Conservation (phyloP, 2,888 invertebrate species). For the Frankliniella fusca region DNA sequence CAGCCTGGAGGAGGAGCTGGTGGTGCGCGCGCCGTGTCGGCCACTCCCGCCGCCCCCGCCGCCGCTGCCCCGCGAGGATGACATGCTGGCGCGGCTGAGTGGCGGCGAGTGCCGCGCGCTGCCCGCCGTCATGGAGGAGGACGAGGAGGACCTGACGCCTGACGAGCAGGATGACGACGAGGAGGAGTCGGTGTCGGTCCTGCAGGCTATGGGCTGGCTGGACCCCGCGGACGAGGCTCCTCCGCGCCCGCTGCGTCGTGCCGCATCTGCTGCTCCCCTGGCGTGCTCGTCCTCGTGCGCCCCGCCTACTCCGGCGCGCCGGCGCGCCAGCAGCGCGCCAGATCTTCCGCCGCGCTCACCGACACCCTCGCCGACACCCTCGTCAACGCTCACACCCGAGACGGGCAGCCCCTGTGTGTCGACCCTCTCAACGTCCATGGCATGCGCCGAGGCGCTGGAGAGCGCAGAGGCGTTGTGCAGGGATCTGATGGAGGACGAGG, state of each 20-base stretch:
- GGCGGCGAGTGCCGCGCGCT: background rate
- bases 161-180: background rate
- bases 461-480: background rate
- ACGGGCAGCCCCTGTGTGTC: conserved; percentile 2
- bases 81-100: background rate
- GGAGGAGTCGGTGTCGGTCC: background rate
- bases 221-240: background rate
- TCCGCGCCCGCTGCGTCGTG: background rate
- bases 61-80: background rate
- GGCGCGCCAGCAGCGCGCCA: background rate
- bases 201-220: background rate
- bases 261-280: background rate
- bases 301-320: background rate
- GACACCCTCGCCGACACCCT: background rate
- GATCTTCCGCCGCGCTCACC: background rate
- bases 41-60: background rate
- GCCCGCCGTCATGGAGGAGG: conserved; percentile 1
- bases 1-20: conserved; percentile 1
- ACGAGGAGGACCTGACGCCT: background rate
- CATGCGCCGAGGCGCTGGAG: conserved; percentile 8
- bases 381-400: background rate
- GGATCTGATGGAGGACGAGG: background rate
- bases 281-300: background rate
- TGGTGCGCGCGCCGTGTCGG: background rate
- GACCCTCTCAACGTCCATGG: background rate